Percentiles rank a stretch among this genome's conserved stretches.
Conservation (phyloP, 2,113 vertebrate genomes). For the Natator depressus region DNA sequence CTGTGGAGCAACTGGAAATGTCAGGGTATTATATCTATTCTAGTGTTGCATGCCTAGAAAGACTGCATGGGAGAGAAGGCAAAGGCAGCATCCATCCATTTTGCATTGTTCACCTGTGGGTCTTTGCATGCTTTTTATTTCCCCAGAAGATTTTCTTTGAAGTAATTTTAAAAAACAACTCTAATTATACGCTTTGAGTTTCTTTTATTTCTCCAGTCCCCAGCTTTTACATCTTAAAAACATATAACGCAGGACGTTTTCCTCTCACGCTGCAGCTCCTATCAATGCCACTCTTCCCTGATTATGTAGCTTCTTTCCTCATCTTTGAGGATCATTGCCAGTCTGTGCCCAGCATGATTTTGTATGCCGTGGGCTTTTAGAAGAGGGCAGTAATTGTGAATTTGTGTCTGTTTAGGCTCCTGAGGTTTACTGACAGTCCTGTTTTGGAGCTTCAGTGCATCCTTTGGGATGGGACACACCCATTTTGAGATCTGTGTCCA, state of each 20-base stretch:
- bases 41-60: constrained; percentile 77
- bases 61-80: constrained; percentile 62
- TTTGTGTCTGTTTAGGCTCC: constrained; percentile 8
- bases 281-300: constrained; percentile 41
- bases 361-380: background rate
- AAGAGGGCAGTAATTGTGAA: background rate
- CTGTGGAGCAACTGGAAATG: constrained; percentile 97
- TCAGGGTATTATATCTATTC: constrained; percentile 90
- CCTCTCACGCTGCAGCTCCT: constrained; percentile 18
- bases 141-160: constrained; percentile 39
- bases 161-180: constrained; percentile 11
- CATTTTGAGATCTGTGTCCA: constrained; percentile 70
- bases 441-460: constrained; percentile 41
- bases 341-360: background rate
- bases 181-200: background rate
- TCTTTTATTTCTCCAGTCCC: background rate
- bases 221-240: constrained; percentile 18
- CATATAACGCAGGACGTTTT: constrained; percentile 14
- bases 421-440: constrained; percentile 21
- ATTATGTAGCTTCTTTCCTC: background rate
- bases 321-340: background rate
- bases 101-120: constrained; percentile 78
- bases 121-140: constrained; percentile 73
- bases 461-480: constrained; percentile 78
- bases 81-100: constrained; percentile 67